A percentile compares a stretch with the other conserved stretches of the same genome.
Conservation (phyloP, 2,797 vertebrate genomes). For the Enteromius trimaculatus region DNA sequence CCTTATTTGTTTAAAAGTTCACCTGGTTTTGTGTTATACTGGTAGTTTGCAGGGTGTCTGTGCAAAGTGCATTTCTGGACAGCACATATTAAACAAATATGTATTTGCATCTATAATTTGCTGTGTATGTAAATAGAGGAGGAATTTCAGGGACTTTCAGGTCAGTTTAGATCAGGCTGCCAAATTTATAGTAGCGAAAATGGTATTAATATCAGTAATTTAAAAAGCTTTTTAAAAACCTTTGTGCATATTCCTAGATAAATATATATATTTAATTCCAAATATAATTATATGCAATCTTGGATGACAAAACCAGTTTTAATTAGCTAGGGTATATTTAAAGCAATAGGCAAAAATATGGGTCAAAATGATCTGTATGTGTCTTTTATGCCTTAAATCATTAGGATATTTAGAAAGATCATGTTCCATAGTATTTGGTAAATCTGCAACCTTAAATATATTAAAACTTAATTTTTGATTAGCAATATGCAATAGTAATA, state of each 20-base stretch:
- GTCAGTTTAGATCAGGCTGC: background rate
- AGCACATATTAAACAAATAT: conserved; percentile 1
- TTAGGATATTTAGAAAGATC: too few species aligned
- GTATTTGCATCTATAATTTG: conserved; percentile 1
- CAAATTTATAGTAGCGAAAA: background rate
- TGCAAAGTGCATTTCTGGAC: background rate
- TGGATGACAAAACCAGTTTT: too few species aligned
- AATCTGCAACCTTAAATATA: too few species aligned
- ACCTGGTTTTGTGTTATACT: background rate
- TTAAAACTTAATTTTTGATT: too few species aligned
- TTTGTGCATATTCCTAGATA: too few species aligned
- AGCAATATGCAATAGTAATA: too few species aligned
- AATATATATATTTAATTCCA: background rate
- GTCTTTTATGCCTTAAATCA: too few species aligned
- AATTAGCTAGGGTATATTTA: too few species aligned
- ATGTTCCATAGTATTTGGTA: too few species aligned
- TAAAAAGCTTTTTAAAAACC: background rate
- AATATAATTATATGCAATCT: background rate
- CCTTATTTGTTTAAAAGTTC: background rate
- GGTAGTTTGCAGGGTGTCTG: background rate
- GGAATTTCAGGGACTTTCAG: background rate
- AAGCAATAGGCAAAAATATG: too few species aligned
- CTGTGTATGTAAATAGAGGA: background rate
- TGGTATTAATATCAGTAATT: background rate
- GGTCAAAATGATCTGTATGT: too few species aligned